A percentile compares a stretch with the other conserved stretches of the same genome.
phyloP scores from a whole-genome alignment of 2,797 vertebrate species.

The Takifugu rubripes region DNA sequence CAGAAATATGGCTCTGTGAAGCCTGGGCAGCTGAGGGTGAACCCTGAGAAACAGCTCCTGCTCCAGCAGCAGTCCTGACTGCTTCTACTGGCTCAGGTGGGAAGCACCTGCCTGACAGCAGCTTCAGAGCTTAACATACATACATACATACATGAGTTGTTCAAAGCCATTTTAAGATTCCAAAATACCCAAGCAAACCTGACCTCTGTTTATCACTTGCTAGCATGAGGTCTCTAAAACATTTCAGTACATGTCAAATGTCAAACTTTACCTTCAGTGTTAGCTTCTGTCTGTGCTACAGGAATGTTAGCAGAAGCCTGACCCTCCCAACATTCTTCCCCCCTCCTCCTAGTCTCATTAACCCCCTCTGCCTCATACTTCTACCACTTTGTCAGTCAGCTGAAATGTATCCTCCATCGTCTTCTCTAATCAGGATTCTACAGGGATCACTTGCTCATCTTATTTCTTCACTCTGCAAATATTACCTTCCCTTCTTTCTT shows the following conservation, averaged over 20 bases:
- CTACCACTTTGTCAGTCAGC: constrained; percentile 18
- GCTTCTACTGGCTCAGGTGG: too few relatives aligned
- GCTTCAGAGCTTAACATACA: too few relatives aligned
- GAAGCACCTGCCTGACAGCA: too few relatives aligned
- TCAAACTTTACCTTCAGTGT: constrained; percentile 16
- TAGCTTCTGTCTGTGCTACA: constrained; percentile 18
- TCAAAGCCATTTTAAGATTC: too few relatives aligned
- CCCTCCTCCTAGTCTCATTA: constrained; percentile 54
- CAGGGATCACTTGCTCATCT: constrained; percentile 48
- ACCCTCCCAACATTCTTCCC: constrained; percentile 52
- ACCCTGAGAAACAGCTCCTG: neutral
- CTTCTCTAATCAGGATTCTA: constrained; percentile 64
- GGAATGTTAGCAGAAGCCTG: constrained; percentile 35
- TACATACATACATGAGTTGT: too few relatives aligned
- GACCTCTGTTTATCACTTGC: neutral
- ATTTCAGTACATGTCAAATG: constrained; percentile 9
- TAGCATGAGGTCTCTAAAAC: constrained; percentile 14
- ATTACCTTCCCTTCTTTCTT: constrained; percentile 56
- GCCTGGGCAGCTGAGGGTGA: neutral
- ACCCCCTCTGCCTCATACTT: constrained; percentile 26
- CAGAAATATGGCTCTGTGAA: neutral
- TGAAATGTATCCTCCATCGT: constrained; percentile 50
- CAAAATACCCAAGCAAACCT: too few relatives aligned
- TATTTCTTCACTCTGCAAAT: constrained; percentile 59
- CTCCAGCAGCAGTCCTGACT: neutral